Conservation (phyloP, 2,888 invertebrate species). For the Blastobasis lacticolella region DNA sequence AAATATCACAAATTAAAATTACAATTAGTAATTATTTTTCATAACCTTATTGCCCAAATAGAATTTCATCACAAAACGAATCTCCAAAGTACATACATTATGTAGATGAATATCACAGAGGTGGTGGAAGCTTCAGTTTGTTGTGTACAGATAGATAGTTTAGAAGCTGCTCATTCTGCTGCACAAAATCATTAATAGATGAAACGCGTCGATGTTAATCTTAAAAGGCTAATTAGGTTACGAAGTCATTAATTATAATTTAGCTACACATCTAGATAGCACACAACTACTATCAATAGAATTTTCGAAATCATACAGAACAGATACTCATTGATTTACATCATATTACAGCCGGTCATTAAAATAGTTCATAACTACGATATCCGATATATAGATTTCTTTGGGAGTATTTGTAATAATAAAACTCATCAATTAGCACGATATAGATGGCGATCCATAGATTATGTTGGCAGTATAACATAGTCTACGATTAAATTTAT, state of each 20-base stretch:
- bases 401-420: constrained; percentile 1
- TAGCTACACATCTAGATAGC: constrained; percentile 8
- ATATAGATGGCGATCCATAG: no score
- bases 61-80: neutral
- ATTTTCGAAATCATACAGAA: neutral
- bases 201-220: neutral
- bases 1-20: no score
- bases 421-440: no score
- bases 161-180: constrained; percentile 7
- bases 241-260: constrained; percentile 9
- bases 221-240: constrained; percentile 10
- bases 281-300: neutral
- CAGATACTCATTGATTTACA: constrained; percentile 1
- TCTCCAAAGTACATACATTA: no score
- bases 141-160: no score
- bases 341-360: neutral
- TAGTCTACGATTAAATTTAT: no score
- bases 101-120: neutral
- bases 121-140: neutral
- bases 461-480: no score
- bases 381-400: constrained; percentile 9
- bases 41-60: constrained; percentile 9
- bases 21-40: neutral
- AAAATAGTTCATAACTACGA: constrained; percentile 2
- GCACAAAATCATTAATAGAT: constrained; percentile 1